Percentiles rank a stretch among this genome's conserved stretches.
Evolutionary conservation across 2,113 vertebrate genomes (phyloP).

Genomic region (Alethe castanea): DNA sequence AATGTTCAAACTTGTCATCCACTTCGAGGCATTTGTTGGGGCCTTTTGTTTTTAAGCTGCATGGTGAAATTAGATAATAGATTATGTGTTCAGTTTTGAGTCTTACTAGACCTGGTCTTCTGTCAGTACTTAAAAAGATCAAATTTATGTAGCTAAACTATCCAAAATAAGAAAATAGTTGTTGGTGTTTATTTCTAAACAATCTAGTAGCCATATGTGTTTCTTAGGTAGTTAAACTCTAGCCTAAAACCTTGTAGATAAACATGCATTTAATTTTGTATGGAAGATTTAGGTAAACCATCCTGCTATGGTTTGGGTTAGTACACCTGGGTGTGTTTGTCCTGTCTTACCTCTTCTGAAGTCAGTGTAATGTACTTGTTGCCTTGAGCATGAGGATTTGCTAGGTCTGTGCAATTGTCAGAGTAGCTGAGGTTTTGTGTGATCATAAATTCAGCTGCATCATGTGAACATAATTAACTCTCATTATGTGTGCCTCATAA

Average conservation of each 20-base stretch:
- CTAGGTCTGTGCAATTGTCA: background rate
- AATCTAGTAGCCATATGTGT: background rate
- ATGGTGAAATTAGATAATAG: background rate
- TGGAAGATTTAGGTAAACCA: background rate
- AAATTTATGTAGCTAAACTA: background rate
- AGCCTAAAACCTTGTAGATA: background rate
- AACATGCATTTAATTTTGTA: background rate
- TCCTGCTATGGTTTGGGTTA: background rate
- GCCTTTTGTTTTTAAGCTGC: background rate
- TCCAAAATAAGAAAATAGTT: background rate
- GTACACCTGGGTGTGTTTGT: background rate
- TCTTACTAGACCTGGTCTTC: background rate
- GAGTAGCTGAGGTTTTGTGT: background rate
- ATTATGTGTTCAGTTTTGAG: background rate
- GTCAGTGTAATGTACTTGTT: background rate
- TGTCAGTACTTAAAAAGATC: background rate
- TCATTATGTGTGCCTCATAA: conserved; percentile 53
- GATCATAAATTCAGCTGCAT: conserved; percentile 19
- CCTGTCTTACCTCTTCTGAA: background rate
- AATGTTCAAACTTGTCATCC: background rate
- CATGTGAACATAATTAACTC: conserved; percentile 43
- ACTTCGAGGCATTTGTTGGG: background rate
- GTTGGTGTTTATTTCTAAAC: background rate
- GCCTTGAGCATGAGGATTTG: background rate
- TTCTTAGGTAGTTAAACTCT: background rate